Conservation (phyloP, 1,140 invertebrate genomes). For the Cataglyphis hispanica region DNA sequence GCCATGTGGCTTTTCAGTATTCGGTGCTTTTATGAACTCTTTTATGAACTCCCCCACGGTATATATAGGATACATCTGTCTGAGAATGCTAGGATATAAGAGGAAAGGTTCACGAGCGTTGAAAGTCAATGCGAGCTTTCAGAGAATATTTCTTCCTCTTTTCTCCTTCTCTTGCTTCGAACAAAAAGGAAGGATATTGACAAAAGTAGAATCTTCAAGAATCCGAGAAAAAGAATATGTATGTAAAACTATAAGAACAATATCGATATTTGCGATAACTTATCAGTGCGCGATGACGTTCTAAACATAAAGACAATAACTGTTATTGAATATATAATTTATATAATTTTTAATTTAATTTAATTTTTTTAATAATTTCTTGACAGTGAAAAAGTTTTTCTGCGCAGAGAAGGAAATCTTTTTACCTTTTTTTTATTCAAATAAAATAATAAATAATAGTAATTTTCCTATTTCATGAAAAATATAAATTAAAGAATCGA, state of each 20-base stretch:
- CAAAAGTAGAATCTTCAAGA: constrained; percentile 23
- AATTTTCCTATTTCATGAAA: background rate
- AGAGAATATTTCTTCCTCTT: constrained; percentile 42
- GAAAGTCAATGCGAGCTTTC: constrained; percentile 68
- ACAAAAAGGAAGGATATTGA: constrained; percentile 12
- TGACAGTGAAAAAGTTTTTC: background rate
- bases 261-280: constrained; percentile 15
- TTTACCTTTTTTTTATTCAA: background rate
- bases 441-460: constrained; percentile 9
- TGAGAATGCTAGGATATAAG: constrained; percentile 23
- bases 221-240: constrained; percentile 14
- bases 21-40: constrained; percentile 48
- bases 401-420: too few species aligned
- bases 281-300: background rate
- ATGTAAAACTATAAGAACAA: constrained; percentile 19
- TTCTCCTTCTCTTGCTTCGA: constrained; percentile 15
- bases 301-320: background rate
- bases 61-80: constrained; percentile 17
- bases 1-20: constrained; percentile 22
- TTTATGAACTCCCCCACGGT: constrained; percentile 43
- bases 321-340: constrained; percentile 42
- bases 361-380: background rate
- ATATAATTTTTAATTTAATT: too few species aligned
- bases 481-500: background rate
- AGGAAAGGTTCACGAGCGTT: constrained; percentile 55